Evolutionary conservation across 2,888 invertebrate genomes (phyloP), one percentile per base, ranked within the genome.

Genomic region (Eupithecia abbreviata): DNA sequence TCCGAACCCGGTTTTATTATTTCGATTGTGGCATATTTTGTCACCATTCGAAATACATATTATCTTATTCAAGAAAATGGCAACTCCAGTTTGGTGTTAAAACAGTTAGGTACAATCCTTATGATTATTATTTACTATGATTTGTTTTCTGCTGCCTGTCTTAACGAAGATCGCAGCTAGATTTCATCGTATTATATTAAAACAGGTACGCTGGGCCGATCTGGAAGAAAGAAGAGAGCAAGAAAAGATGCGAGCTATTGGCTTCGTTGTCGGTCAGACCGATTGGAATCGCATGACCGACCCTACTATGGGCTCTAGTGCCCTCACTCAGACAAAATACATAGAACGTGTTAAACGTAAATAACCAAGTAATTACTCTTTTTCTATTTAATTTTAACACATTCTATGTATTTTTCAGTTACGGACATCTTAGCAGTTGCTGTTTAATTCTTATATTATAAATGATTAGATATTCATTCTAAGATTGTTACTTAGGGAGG

Each of bases 191-290:
- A 79, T 91, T 90, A 86, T 92, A 88, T 92, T 93, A 87, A 91
- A 92, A 93, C 93, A 99, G 99, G 99, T 99, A 85, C 97, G 99
- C 86, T 99, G 99, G 99, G 99, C 99, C 72, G 99, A 99, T 93
- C 96, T 99, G 88, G 99, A 99, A 95, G 99, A 99, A 92, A 96
- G 97, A 88, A 97, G 98, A 86, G 95, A 98, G 86, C 98, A 98
- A 94, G 97, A 98, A 90, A 98, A 98, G 95, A 97, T 98, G 96
- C 97, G 98, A 73, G 98, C 98, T 45, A 97, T 99, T 81, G 99
- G 99, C 42, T 99, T 99, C 94, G 98, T 99, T 73, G 98, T 99
- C 78, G 99, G 99, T 0, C 98, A 98, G 88, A 99, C 99, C 0
- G 98, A 99, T 90, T 99, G 99, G 99, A 96, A 97, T 81, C 96